Base-by-base conservation (phyloP, 1,140 invertebrate species). In the Propsilocerus akamusi region DNA sequence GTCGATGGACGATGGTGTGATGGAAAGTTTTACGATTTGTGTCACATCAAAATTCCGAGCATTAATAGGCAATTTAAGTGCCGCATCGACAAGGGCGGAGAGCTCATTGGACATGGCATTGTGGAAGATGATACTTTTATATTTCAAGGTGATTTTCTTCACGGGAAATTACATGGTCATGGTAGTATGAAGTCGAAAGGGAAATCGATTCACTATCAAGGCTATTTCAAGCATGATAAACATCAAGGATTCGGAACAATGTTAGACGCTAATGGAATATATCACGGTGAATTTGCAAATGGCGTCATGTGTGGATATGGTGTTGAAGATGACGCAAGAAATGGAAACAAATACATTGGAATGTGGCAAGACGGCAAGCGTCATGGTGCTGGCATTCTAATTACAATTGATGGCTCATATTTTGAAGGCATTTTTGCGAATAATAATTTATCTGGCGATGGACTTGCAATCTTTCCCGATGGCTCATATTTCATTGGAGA, bases 401-500 rank as follows among this genome's bases (percentile, higher is more conserved):
- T 92, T 2, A 90, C 87, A 1, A 68, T 89, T 48, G 85, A 90
- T 68, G 87, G 86, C 0, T 81, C 88, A 67, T 92, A 93, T 67
- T 91, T 89, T 57, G 87, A 91, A 69, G 88, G 88, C 23, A 75
- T 75, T 49, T 93, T 91, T 60, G 72, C 74, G 49, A 77, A 82
- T 57, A 81, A 85, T 61, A 74, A 83, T 55, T 65, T 92, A 25
- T 78, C 73, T 80, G 87, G 89, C 25, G 75, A 79, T 58, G 86
- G 87, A 11, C 70, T 92, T 11, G 88, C 91, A 75, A 75, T 91
- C 14, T 83, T 90, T 53, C 85, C 90, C 64, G 86, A 92, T 60
- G 83, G 83, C 34, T 86, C 83, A 12, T 82, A 84, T 65, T 93
- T 89, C 58, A 87, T 92, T 65, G 88, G 89, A 8, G 86, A 91